phyloP scores from a whole-genome alignment of 2,113 vertebrate species.

The Coracopsis vasa region DNA sequence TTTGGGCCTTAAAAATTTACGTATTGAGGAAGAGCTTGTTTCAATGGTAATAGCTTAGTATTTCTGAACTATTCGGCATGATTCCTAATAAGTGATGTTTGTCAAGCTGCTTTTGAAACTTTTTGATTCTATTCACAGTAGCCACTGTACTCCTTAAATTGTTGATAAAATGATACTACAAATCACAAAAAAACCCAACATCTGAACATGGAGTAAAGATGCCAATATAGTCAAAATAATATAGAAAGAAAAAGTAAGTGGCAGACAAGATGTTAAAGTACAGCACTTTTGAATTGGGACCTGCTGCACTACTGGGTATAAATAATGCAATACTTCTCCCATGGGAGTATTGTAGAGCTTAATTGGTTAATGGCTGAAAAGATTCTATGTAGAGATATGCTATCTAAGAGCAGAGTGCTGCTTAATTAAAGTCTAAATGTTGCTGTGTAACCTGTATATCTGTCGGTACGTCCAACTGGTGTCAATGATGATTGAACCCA shows the following conservation, averaged over 20 bases:
- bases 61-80: not conserved
- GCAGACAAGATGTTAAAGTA: not conserved
- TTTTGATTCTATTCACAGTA: slow-evolving; percentile 30
- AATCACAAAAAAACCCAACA: not conserved
- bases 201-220: not conserved
- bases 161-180: not conserved
- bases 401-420: not conserved
- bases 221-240: not conserved
- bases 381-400: not conserved
- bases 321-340: slow-evolving; percentile 22
- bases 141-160: not conserved
- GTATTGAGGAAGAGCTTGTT: not conserved
- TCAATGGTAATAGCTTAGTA: not conserved
- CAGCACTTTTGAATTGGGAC: not conserved
- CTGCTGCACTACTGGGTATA: not conserved
- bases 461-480: not conserved
- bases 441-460: not conserved
- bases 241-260: not conserved
- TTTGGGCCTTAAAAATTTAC: not conserved
- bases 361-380: slow-evolving; percentile 15
- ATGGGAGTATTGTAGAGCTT: not conserved
- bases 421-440: not conserved
- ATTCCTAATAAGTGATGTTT: not conserved
- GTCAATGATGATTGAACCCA: not conserved
- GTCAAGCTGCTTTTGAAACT: not conserved